These are phyloP conservation scores for Melipona quadrifasciata DNA, from an alignment of 1,140 invertebrate species.

Conservation along the genomic window DNA sequence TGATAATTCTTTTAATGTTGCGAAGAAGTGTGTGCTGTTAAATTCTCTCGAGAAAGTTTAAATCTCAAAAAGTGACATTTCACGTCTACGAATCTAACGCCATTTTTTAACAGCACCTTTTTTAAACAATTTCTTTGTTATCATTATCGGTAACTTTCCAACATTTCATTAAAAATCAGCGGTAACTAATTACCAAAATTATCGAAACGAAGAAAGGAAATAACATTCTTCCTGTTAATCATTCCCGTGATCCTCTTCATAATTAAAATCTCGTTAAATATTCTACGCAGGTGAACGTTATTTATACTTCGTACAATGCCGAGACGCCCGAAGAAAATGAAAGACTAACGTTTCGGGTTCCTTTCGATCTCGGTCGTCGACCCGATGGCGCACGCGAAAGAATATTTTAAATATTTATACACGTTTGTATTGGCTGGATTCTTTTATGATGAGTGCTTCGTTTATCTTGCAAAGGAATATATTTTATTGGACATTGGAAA, in stretches of 20 bases:
- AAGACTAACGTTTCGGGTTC: not conserved
- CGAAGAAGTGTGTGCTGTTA: too few species aligned
- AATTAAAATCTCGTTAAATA: not conserved
- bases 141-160: not conserved
- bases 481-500: too few species aligned
- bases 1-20: too few species aligned
- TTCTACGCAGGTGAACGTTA: not conserved
- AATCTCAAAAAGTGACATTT: too few species aligned
- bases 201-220: not conserved
- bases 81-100: too few species aligned
- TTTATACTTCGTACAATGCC: not conserved
- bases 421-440: too few species aligned
- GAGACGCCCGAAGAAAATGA: not conserved
- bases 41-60: too few species aligned
- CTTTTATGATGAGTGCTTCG: too few species aligned
- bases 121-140: not conserved
- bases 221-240: not conserved
- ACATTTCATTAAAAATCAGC: not conserved
- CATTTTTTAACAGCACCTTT: not conserved
- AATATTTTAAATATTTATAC: too few species aligned
- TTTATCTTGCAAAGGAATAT: too few species aligned
- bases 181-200: not conserved
- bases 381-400: too few species aligned
- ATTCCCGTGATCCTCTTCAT: not conserved
- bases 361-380: constrained; percentile 16